Percentiles rank a stretch among this genome's conserved stretches.
phyloP scores from a whole-genome alignment of 2,888 invertebrate genomes.

The Cantharis rustica region DNA sequence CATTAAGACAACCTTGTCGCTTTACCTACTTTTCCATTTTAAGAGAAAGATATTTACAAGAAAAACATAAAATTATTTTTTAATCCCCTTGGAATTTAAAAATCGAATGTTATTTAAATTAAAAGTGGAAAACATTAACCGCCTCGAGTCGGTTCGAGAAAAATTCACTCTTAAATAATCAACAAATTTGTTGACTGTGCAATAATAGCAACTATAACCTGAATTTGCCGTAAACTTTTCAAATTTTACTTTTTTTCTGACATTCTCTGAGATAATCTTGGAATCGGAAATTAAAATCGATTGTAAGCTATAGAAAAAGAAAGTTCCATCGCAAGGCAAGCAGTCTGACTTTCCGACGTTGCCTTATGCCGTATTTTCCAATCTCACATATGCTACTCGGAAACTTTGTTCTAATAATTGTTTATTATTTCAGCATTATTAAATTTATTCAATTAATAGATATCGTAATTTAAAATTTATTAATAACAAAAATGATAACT shows the following conservation, averaged over 20 bases:
- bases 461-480: neutral
- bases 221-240: conserved; percentile 28
- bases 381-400: conserved; percentile 43
- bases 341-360: conserved; percentile 31
- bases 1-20: neutral
- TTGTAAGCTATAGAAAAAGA: conserved; percentile 38
- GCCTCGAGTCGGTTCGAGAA: too few species aligned
- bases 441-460: neutral
- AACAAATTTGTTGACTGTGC: conserved; percentile 16
- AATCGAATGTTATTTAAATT: neutral
- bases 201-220: conserved; percentile 15
- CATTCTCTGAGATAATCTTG: conserved; percentile 39
- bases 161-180: neutral
- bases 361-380: conserved; percentile 31
- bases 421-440: conserved; percentile 35
- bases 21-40: neutral
- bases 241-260: conserved; percentile 34
- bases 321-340: conserved; percentile 34
- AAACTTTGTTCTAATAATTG: conserved; percentile 45
- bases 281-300: conserved; percentile 47
- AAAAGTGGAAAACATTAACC: neutral
- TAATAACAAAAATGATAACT: neutral
- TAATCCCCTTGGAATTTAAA: neutral
- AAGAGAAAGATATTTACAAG: neutral
- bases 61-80: neutral